Evolutionary conservation across 2,797 vertebrate genomes (phyloP).

Genomic region (Peromyscus melanophrys): DNA sequence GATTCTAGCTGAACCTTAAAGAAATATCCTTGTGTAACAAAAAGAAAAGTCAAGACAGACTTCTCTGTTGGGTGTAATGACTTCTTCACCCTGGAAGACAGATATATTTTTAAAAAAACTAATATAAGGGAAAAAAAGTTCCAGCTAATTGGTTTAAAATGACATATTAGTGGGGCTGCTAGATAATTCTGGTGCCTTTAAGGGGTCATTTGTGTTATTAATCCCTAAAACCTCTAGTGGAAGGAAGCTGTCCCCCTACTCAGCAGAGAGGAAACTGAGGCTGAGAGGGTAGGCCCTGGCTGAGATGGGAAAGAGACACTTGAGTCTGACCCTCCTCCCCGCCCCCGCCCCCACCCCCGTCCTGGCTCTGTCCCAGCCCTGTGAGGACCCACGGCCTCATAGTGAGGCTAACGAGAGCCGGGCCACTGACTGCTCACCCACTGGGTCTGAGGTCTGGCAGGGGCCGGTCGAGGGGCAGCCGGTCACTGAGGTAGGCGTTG

Average conservation of each 20-base stretch:
- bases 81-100: constrained; percentile 80
- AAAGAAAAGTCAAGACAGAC: constrained; percentile 77
- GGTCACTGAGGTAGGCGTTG: constrained; percentile 99
- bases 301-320: background rate
- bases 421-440: constrained; percentile 92
- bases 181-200: constrained; percentile 49
- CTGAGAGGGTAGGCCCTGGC: background rate
- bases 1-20: constrained; percentile 80
- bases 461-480: constrained; percentile 94
- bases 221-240: constrained; percentile 41
- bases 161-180: constrained; percentile 74
- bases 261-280: constrained; percentile 67
- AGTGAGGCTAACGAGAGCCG: background rate
- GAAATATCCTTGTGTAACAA: constrained; percentile 78
- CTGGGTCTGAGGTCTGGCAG: constrained; percentile 97
- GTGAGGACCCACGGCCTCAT: background rate
- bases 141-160: constrained; percentile 82
- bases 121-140: constrained; percentile 81
- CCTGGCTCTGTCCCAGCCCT: background rate
- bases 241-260: background rate
- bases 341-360: too few species aligned
- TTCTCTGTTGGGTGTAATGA: constrained; percentile 71
- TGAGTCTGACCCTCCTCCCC: fast-evolving
- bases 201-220: constrained; percentile 72
- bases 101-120: constrained; percentile 69